Evolutionary conservation across 2,113 vertebrate genomes (phyloP), one percentile per base, ranked within the genome.

Genomic region (Thymallus thymallus): DNA sequence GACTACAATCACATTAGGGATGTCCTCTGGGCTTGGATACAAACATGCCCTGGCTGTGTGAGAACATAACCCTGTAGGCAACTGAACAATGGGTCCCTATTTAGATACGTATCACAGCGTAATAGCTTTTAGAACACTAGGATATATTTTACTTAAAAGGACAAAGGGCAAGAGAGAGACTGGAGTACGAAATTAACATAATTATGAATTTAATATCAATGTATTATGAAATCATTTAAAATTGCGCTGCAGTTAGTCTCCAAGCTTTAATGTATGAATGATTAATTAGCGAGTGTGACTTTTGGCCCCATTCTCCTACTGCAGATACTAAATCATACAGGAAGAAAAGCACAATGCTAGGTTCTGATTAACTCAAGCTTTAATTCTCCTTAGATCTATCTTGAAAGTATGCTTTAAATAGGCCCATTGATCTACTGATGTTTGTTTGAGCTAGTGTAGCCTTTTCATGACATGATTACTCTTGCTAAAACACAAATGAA

Each of bases 311-410:
- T 41, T 41, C 35, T 41, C 74, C 77, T 75, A 68, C 76, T 1
- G 18, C 77, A 75, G 78, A 85, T 63, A 29, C 76, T 85, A 84
- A 81, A 85, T 89, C 82, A 88, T 74, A 73, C 82, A 20, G 7
- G 64, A n/a, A n/a, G 30, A 65, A 84, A 86, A 84, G 78, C 84
- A 81, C 48, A 16, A 88, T 85, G 78, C 82, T 76, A 80, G 84
- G 74, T 80, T 83, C 74, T 86, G 78, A 89, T 88, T 82, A 87
- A 88, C 87, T 85, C 80, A 84, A 85, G 84, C 35, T 86, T 88
- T 80, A 80, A 85, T 85, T 82, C 83, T 88, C 75, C 55, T 60
- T 83, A 82, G 79, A 83, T 88, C 79, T 80, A 82, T 82, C 81
- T 83, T 86, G 72, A 45, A 74, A 85, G 85, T 82, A 77, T 81